Base-by-base conservation (phyloP, 1,140 invertebrate species). In the Tetramorium alpestre region DNA sequence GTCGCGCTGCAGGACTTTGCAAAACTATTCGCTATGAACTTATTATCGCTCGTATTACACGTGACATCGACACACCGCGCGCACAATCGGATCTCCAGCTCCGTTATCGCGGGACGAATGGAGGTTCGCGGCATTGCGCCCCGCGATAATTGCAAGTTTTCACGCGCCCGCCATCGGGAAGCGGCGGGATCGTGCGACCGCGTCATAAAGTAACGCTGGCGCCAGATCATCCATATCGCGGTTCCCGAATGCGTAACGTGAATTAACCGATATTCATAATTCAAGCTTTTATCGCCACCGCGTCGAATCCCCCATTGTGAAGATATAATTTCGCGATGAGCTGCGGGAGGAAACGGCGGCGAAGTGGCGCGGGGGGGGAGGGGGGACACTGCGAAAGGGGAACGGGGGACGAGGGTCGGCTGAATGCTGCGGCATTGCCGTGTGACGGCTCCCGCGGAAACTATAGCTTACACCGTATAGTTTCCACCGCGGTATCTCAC, bases 211-310 rank as follows among this genome's bases (percentile, higher is more conserved):
- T 73, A 84, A 47, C 41, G 44, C 56, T 41, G 10, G 18, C n/a
- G 64, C 64, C 47, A 33, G 28, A 25, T 22, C 41, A 81, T 56
- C 58, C 67, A 28, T 49, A 75, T 73, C 80, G 86, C 58, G 28
- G 58, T 16, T 6, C 82, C 41, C 60, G 72, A 64, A 89, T 70
- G 70, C 38, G 54, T 11, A 44, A 88, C 87, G 88, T 90, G 91
- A 93, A 93, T 93, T 91, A 92, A 90, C 87, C 85, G 90, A 84
- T 94, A 93, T 93, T 93, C 93, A 93, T 94, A 94, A 93, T 93
- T 93, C 92, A 93, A 89, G 91, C 86, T 93, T 94, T 94, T 93
- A 94, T 93, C 93, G 33, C 88, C 75, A 89, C 87, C 89, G 56
- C 76, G 56, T 70, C 81, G 89, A 89, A 88, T 92, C 78, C 86